Base-by-base conservation (phyloP, 2,113 vertebrate genomes). In the Cryptotis parvus region DNA sequence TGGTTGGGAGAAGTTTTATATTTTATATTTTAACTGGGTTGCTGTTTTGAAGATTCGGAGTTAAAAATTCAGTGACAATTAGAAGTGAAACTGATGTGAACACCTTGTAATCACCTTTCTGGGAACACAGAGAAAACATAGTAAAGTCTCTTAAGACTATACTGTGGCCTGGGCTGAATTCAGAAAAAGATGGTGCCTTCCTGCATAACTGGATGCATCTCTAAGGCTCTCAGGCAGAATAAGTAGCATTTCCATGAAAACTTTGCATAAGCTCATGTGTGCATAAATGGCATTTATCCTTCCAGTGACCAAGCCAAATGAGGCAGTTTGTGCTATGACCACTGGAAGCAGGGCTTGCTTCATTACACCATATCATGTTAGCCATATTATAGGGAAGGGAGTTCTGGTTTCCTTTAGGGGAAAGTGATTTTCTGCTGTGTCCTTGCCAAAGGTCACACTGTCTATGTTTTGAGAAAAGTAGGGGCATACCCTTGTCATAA, bases 391-490 rank as follows among this genome's bases (percentile, higher is more conserved):
- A 85, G n/a, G 20, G 0, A 61, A 90, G 88, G 15, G 5, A n/a
- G 27, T 91, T 22, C 76, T 73, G 39, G 63, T 77, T 92, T 91
- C 27, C 74, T 86, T 93, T 81, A 85, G 68, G 85, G 31, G 84
- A 76, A 72, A 78, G 52, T 75, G 18, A 77, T 96, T 92, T 90
- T 91, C 85, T 92, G 33, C 41, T 91, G 65, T 72, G 83, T 77
- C 43, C 79, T 74, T 90, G 80, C 69, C 93, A 94, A 94, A 96
- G 91, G 93, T 95, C 83, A 91, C 55, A 69, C 39, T 85, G 79
- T 94, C 85, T 94, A 26, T 90, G 76, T 94, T 94, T 86, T 90
- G 86, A 95, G 93, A 91, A 63, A 92, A 95, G 49, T 37, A 84
- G 74, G 18, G 69, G 35, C 79, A 93, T 90, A 90, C 92, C 77